These are phyloP conservation scores for Solenopsis invicta DNA, from an alignment of 1,140 invertebrate genomes.

Conservation along the genomic window DNA sequence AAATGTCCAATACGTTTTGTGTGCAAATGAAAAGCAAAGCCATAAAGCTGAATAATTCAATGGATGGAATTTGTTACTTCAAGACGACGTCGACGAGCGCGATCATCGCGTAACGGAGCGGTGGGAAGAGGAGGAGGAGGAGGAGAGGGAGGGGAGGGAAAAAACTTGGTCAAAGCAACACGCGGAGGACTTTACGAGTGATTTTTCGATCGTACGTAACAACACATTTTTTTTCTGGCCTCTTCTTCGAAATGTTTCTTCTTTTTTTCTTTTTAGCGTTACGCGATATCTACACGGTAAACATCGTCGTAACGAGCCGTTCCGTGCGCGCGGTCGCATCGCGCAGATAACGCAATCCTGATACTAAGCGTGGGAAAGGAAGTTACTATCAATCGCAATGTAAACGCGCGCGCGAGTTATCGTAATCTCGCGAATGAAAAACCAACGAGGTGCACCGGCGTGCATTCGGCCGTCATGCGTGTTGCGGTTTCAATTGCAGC, in stretches of 20 bases:
- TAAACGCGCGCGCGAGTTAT: slow-evolving; percentile 57
- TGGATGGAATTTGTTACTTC: slow-evolving; percentile 20
- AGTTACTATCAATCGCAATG: slow-evolving; percentile 79
- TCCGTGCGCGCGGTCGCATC: not conserved
- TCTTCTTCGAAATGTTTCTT: not conserved
- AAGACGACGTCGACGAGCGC: not conserved
- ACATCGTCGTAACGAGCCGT: not conserved
- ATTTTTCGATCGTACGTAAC: not conserved
- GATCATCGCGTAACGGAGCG: not conserved
- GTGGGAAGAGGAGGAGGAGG: too few species aligned
- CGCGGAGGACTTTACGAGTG: not conserved
- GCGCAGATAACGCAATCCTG: slow-evolving; percentile 79
- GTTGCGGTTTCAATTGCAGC: slow-evolving; percentile 24
- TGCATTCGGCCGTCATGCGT: not conserved
- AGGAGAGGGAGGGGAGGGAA: not conserved
- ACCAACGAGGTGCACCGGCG: slow-evolving; percentile 15
- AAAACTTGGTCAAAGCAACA: not conserved
- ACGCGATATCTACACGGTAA: slow-evolving; percentile 20
- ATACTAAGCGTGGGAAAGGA: slow-evolving; percentile 86
- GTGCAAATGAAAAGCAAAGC: slow-evolving; percentile 11
- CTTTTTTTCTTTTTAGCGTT: not conserved
- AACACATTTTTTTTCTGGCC: too few species aligned
- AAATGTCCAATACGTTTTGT: slow-evolving; percentile 1
- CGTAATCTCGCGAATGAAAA: slow-evolving; percentile 54
- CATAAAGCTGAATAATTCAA: slow-evolving; percentile 18